A percentile compares a stretch with the other conserved stretches of the same genome.
These are phyloP conservation scores for Vandiemenella viatica DNA, from an alignment of 2,888 invertebrate genomes.

Conservation along the genomic window DNA sequence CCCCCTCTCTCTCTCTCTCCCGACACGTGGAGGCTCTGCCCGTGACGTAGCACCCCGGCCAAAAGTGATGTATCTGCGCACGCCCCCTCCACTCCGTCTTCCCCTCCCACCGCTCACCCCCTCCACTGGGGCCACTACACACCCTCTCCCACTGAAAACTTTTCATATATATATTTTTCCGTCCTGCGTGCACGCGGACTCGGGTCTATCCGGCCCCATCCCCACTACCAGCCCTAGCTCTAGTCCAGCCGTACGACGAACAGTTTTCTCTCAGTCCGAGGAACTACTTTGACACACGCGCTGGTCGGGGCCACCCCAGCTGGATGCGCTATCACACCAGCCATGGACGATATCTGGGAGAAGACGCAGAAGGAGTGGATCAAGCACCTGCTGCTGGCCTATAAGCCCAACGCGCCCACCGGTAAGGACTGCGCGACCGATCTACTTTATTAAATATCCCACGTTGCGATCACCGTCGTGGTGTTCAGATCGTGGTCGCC, in stretches of 20 bases:
- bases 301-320: background rate
- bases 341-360: conserved; percentile 24
- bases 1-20: background rate
- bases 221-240: conserved; percentile 1
- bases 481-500: background rate
- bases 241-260: background rate
- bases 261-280: conserved; percentile 2
- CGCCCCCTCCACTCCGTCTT: background rate
- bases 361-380: conserved; percentile 34
- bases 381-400: conserved; percentile 31
- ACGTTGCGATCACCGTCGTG: background rate
- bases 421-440: too few species aligned
- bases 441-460: too few species aligned
- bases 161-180: background rate
- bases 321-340: background rate
- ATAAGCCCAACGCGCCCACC: conserved; percentile 18
- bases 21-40: background rate
- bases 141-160: background rate
- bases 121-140: background rate
- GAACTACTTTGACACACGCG: conserved; percentile 12
- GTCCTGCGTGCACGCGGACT: background rate
- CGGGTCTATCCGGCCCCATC: background rate
- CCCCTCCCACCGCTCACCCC: background rate
- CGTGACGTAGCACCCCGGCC: background rate
- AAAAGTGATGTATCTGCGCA: background rate